A percentile compares a stretch with the other conserved stretches of the same genome.
Evolutionary conservation across 2,113 vertebrate species (phyloP).

Genomic region (Cynopterus brachyotis): DNA sequence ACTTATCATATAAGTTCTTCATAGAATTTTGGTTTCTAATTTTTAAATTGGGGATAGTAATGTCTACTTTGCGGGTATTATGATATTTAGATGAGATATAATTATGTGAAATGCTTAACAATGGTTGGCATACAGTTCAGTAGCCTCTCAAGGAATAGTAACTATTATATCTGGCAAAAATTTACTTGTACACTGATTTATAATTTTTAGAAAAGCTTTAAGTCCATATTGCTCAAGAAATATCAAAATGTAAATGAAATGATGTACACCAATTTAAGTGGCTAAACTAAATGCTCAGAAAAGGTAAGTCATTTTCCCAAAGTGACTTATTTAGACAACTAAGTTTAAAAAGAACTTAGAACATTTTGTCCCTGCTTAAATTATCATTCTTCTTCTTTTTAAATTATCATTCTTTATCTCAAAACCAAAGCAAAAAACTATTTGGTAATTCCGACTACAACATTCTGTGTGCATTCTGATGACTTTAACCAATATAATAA

Average conservation of each 20-base stretch:
- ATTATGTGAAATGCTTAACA: conserved; percentile 31
- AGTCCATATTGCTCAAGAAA: neutral
- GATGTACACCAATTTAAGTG: neutral
- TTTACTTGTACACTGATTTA: neutral
- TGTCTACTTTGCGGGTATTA: neutral
- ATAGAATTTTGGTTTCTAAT: conserved; percentile 19
- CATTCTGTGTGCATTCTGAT: conserved; percentile 62
- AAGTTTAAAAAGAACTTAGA: conserved; percentile 56
- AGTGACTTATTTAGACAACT: conserved; percentile 16
- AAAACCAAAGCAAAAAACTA: conserved; percentile 52
- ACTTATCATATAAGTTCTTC: neutral
- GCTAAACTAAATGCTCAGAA: conserved; percentile 20
- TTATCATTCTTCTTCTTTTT: conserved; percentile 28
- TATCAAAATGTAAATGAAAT: conserved; percentile 34
- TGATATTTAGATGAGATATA: neutral
- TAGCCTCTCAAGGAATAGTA: neutral
- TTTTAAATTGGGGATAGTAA: neutral
- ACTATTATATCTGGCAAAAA: neutral
- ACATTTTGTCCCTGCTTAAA: conserved; percentile 47
- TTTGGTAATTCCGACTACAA: conserved; percentile 49
- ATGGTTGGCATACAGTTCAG: neutral
- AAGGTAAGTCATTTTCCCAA: conserved; percentile 41
- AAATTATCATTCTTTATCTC: conserved; percentile 59
- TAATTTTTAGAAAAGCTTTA: conserved; percentile 3
- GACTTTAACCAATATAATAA: conserved; percentile 69